Evolutionary conservation across 2,888 invertebrate species (phyloP), one percentile per base, ranked within the genome.

Genomic region (Brenthis daphne): DNA sequence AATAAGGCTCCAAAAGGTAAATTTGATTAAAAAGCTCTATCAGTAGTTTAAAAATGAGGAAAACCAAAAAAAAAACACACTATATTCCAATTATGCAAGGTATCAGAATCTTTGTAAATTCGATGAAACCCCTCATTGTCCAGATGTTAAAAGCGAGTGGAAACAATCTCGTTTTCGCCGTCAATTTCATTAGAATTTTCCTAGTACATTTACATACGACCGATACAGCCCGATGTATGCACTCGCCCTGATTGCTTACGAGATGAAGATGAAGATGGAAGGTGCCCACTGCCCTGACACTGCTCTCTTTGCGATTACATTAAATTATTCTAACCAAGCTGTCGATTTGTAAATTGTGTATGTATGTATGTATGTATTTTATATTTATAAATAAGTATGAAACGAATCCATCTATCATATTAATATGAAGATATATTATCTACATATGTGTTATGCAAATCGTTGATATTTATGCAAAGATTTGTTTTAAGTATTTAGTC

Each of bases 111-210:
- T 24, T 64, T 57, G 68, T 64, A 65, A 65, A 73, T 67, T 64
- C 67, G 61, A 63, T 70, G 57, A 53, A 56, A 57, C 68, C 72
- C 68, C 66, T 47, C 37, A 16, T 51, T 37, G 33, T 63, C 51
- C 63, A 51, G 12, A 61, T 37, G 63, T 37, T 63, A 53, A 63
- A 43, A 63, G 33, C 53, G 53, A 63, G 71, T 67, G 72, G 75
- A 76, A 77, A 79, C 80, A 79, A 82, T 82, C 78, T 81, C 81
- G 82, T 84, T 85, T 82, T 81, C 76, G 77, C 81, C 79, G 85
- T 86, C 88, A 87, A 89, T 89, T 88, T 86, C 89, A 85, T 89
- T 88, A 87, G 87, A 87, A 87, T 86, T 86, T 82, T 85, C 79
- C 77, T 69, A 65, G 66, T 73, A 71, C 77, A 87, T 88, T 86